Conservation (phyloP, 2,113 vertebrate genomes). For the Ivindomyrus marchei region DNA sequence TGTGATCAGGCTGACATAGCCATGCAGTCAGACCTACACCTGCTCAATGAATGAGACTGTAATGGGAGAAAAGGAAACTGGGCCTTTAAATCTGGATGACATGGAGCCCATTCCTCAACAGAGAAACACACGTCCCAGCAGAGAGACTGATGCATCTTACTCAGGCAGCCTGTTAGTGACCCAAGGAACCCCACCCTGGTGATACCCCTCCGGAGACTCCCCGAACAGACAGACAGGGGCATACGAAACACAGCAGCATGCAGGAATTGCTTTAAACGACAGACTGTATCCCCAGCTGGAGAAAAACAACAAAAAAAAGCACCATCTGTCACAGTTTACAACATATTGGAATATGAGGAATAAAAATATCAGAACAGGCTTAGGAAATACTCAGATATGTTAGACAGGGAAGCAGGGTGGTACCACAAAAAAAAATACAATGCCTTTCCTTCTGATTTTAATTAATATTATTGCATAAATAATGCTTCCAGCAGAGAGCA, state of each 20-base stretch:
- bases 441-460: not conserved
- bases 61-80: not conserved
- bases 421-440: not conserved
- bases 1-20: not conserved
- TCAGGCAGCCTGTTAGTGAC: not conserved
- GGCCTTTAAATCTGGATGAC: not conserved
- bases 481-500: not conserved
- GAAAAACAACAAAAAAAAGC: not conserved
- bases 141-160: not conserved
- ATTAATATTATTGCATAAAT: not conserved
- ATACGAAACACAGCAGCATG: not conserved
- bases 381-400: not conserved
- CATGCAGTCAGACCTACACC: not conserved
- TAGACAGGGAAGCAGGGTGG: not conserved
- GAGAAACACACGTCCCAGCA: not conserved
- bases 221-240: not conserved
- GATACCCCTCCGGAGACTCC: not conserved
- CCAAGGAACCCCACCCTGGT: not conserved
- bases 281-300: conserved; percentile 1
- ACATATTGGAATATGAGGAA: not conserved
- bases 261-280: not conserved
- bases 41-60: not conserved
- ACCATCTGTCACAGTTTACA: conserved; percentile 8
- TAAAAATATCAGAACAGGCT: not conserved
- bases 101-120: not conserved